Conservation (phyloP, 1,140 invertebrate species). For the Bathynomus jamesi region DNA sequence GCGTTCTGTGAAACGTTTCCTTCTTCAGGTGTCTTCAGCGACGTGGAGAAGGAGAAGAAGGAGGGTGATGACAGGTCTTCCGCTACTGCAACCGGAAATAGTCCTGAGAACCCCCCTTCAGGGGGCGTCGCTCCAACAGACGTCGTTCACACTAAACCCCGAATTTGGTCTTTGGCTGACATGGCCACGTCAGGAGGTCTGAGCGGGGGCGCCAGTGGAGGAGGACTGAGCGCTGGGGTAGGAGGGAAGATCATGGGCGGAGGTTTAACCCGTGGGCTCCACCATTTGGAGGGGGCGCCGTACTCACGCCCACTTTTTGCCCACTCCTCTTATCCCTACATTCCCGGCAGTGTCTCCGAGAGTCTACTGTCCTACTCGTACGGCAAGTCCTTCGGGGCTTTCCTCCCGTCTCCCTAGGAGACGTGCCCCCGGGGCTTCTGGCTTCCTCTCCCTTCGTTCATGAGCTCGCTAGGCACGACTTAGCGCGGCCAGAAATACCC, state of each 20-base stretch:
- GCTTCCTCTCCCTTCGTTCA: slow-evolving; percentile 25
- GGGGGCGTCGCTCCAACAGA: slow-evolving; percentile 28
- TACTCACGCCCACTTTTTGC: slow-evolving; percentile 25
- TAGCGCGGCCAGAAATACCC: slow-evolving; percentile 16
- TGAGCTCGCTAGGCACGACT: slow-evolving; percentile 20
- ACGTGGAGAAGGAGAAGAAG: slow-evolving; percentile 33
- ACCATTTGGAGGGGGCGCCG: slow-evolving; percentile 26
- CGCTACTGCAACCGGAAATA: slow-evolving; percentile 9
- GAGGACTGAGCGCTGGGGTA: slow-evolving; percentile 13
- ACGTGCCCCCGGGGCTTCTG: slow-evolving; percentile 23
- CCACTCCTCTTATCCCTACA: slow-evolving; percentile 33
- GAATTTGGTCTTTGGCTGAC: slow-evolving; percentile 88
- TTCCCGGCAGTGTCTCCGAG: slow-evolving; percentile 31
- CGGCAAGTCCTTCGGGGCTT: slow-evolving; percentile 26
- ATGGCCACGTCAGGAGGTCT: slow-evolving; percentile 55
- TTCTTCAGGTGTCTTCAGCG: slow-evolving; percentile 26
- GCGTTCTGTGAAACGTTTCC: too few species aligned
- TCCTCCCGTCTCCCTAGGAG: slow-evolving; percentile 25
- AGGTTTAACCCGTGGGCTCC: slow-evolving; percentile 26
- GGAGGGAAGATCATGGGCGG: slow-evolving; percentile 24
- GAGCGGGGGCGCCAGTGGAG: slow-evolving; percentile 14
- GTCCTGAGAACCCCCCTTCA: slow-evolving; percentile 17
- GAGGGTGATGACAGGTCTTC: slow-evolving; percentile 12
- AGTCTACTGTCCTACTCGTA: slow-evolving; percentile 33
- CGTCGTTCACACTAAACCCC: slow-evolving; percentile 54